These are phyloP conservation scores for Seriola rivoliana DNA, from an alignment of 2,113 vertebrate species.

Conservation along the genomic window DNA sequence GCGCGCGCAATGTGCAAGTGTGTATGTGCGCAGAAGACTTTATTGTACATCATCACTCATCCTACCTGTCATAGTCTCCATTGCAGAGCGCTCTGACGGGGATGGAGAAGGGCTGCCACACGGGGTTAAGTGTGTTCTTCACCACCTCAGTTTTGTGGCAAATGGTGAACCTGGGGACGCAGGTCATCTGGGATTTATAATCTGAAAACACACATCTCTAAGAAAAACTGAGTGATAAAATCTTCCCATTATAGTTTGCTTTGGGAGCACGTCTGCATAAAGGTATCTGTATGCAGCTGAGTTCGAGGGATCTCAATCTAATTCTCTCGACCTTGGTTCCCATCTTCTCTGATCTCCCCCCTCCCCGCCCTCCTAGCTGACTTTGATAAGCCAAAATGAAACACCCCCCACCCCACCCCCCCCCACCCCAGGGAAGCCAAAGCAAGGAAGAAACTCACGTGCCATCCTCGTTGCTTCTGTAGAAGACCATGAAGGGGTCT, in stretches of 20 bases:
- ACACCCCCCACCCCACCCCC: not conserved
- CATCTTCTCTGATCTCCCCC: conserved; percentile 37
- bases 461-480: conserved; percentile 94
- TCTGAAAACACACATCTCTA: conserved; percentile 15
- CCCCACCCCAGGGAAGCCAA: not conserved
- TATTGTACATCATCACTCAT: conserved; percentile 16
- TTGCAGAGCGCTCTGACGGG: conserved; percentile 94
- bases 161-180: conserved; percentile 82
- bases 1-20: not conserved
- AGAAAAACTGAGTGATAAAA: not conserved
- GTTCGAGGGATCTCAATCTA: conserved; percentile 26
- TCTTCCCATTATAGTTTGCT: conserved; percentile 4
- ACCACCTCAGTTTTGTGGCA: conserved; percentile 87
- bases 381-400: conserved; percentile 33
- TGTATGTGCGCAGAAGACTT: conserved; percentile 4
- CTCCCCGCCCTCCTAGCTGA: not conserved
- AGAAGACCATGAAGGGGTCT: conserved; percentile 94
- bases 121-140: conserved; percentile 91
- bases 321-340: conserved; percentile 23
- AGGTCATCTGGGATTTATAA: conserved; percentile 46
- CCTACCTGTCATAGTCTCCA: conserved; percentile 92
- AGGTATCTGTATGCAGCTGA: conserved; percentile 18
- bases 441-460: conserved; percentile 85
- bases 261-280: not conserved
- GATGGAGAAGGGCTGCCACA: conserved; percentile 93